Conservation (phyloP, 1,140 invertebrate species). For the Stegodyphus mimosarum region DNA sequence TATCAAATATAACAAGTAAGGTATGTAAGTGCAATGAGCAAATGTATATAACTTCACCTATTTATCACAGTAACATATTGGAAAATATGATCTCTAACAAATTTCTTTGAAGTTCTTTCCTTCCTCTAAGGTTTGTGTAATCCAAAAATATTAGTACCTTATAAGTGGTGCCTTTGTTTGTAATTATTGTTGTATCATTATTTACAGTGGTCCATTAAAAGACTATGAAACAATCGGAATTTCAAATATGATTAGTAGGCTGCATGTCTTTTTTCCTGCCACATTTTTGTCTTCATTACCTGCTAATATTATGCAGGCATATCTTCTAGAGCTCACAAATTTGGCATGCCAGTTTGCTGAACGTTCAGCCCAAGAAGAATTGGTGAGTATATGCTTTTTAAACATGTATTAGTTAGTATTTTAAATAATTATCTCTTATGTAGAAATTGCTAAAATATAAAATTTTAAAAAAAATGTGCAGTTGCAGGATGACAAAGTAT, state of each 20-base stretch:
- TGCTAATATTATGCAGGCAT: slow-evolving; percentile 67
- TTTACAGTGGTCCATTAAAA: slow-evolving; percentile 66
- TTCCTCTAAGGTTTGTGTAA: no score
- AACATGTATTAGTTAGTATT: not conserved
- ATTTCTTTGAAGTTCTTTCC: no score
- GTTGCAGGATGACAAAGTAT: slow-evolving; percentile 75
- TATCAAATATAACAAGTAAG: no score
- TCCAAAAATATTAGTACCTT: no score
- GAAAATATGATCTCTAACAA: no score
- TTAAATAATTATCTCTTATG: no score
- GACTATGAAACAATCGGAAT: slow-evolving; percentile 70
- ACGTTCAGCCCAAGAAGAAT: slow-evolving; percentile 80
- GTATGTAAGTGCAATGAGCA: no score
- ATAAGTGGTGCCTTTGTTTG: not conserved
- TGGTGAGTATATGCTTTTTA: slow-evolving; percentile 68
- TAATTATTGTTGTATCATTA: slow-evolving; percentile 12
- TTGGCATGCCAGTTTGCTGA: slow-evolving; percentile 82
- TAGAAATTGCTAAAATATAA: not conserved
- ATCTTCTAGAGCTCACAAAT: slow-evolving; percentile 76
- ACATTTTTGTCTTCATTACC: slow-evolving; percentile 70
- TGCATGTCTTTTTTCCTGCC: slow-evolving; percentile 74
- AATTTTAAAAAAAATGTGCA: not conserved
- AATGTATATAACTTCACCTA: no score
- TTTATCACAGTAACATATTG: no score
- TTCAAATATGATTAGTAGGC: slow-evolving; percentile 69